Percentiles rank a stretch among this genome's conserved stretches.
Conservation (phyloP, 2,113 vertebrate species). For the Engystomops pustulosus region DNA sequence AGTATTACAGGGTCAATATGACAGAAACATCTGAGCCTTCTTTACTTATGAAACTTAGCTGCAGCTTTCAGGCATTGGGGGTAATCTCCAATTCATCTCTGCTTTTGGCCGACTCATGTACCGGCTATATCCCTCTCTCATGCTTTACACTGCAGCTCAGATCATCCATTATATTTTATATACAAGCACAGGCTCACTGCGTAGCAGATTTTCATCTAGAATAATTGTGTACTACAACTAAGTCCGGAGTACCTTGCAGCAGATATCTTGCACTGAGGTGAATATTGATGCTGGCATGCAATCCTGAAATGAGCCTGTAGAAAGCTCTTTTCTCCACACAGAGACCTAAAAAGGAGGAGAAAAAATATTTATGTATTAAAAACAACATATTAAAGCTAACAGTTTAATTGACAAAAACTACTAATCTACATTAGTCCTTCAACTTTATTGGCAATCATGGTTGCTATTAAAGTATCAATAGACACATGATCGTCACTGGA, state of each 20-base stretch:
- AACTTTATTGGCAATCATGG: too few species aligned
- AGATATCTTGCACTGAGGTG: conserved; percentile 91
- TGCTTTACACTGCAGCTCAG: neutral
- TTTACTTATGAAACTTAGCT: too few species aligned
- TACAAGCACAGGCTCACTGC: neutral
- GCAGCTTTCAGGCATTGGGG: too few species aligned
- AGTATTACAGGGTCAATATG: too few species aligned
- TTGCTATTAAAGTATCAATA: too few species aligned
- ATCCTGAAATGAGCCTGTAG: conserved; percentile 88
- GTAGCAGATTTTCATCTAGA: neutral
- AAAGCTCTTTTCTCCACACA: conserved; percentile 95
- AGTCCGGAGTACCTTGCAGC: conserved; percentile 78
- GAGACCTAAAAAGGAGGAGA: conserved; percentile 73
- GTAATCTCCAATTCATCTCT: neutral
- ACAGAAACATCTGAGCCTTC: too few species aligned
- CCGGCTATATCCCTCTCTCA: neutral
- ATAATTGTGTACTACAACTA: neutral
- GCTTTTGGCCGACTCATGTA: neutral
- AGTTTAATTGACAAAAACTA: too few species aligned
- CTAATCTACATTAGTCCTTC: too few species aligned
- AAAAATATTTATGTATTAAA: too few species aligned
- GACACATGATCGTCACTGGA: too few species aligned
- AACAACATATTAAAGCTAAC: too few species aligned
- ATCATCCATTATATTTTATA: neutral
- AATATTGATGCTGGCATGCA: conserved; percentile 92